These are phyloP conservation scores for Cryptoleucopteryx plumbea DNA, from an alignment of 2,113 vertebrate genomes.

Conservation along the genomic window DNA sequence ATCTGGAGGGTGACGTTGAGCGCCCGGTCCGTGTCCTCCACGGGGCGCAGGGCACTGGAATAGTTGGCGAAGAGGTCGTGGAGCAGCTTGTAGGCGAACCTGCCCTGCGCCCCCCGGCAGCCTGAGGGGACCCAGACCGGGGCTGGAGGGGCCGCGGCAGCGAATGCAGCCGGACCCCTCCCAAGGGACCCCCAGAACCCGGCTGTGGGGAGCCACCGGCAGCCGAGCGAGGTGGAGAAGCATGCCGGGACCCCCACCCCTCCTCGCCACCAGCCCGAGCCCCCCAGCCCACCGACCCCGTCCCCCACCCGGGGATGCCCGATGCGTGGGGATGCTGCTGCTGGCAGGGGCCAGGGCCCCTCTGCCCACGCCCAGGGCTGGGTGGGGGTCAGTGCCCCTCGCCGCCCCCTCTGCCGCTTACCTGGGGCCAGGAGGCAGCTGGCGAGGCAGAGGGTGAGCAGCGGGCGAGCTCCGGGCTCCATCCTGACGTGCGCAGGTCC, in stretches of 20 bases:
- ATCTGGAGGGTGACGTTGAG: conserved; percentile 89
- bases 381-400: background rate
- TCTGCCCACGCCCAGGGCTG: background rate
- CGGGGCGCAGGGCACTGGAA: conserved; percentile 84
- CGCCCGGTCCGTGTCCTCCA: conserved; percentile 83
- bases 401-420: background rate
- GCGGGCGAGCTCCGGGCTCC: background rate
- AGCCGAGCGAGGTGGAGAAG: background rate
- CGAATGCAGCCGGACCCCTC: background rate
- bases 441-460: background rate
- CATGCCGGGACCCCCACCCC: accelerated
- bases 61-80: conserved; percentile 86
- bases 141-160: background rate
- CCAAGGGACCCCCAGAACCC: background rate
- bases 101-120: conserved; percentile 76
- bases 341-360: too few relatives aligned
- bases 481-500: background rate
- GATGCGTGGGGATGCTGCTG: accelerated
- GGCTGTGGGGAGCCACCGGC: accelerated
- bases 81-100: conserved; percentile 82
- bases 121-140: conserved; percentile 35
- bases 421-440: background rate
- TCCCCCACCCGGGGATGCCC: too few relatives aligned
- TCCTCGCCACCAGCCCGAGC: background rate
- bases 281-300: accelerated